Percentiles rank a stretch among this genome's conserved stretches.
phyloP scores from a whole-genome alignment of 1,140 invertebrate genomes.

The Cephus cinctus region DNA sequence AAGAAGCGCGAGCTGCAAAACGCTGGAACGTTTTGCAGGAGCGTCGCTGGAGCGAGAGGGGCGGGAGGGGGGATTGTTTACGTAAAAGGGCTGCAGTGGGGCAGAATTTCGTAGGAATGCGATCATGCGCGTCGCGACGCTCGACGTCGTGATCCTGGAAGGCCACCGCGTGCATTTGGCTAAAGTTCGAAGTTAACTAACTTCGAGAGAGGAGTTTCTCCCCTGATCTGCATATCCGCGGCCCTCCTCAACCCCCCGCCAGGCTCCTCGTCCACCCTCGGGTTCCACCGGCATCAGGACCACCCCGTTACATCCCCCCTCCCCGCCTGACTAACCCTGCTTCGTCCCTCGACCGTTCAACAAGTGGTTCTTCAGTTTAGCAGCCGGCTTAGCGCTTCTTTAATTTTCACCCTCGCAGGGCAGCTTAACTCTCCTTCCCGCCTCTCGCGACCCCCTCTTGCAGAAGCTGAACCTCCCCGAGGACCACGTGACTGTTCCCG shows the following conservation, averaged over 20 bases:
- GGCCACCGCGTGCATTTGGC: constrained; percentile 26
- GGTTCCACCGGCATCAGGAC: constrained; percentile 7
- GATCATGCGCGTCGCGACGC: constrained; percentile 2
- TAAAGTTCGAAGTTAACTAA: constrained; percentile 54
- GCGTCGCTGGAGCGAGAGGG: constrained; percentile 16
- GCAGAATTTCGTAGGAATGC: constrained; percentile 8
- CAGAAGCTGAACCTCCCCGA: no score
- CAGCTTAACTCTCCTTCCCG: no score
- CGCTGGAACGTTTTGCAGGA: no score
- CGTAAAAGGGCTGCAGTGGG: background rate
- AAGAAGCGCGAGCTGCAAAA: no score
- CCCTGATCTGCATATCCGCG: constrained; percentile 54
- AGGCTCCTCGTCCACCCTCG: constrained; percentile 5
- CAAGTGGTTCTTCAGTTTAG: constrained; percentile 57
- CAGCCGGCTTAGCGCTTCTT: constrained; percentile 54
- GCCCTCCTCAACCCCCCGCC: constrained; percentile 17
- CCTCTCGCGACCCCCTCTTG: constrained; percentile 7
- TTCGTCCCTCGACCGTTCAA: constrained; percentile 40
- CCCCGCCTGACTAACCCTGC: constrained; percentile 32
- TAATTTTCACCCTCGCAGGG: constrained; percentile 46
- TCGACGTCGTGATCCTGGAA: no score
- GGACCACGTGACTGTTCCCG: no score
- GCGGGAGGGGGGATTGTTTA: constrained; percentile 9
- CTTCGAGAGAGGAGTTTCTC: constrained; percentile 36
- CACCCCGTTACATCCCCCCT: constrained; percentile 7